These are phyloP conservation scores for Drosophila burlai DNA, from an alignment of 1,140 invertebrate genomes.

Conservation along the genomic window DNA sequence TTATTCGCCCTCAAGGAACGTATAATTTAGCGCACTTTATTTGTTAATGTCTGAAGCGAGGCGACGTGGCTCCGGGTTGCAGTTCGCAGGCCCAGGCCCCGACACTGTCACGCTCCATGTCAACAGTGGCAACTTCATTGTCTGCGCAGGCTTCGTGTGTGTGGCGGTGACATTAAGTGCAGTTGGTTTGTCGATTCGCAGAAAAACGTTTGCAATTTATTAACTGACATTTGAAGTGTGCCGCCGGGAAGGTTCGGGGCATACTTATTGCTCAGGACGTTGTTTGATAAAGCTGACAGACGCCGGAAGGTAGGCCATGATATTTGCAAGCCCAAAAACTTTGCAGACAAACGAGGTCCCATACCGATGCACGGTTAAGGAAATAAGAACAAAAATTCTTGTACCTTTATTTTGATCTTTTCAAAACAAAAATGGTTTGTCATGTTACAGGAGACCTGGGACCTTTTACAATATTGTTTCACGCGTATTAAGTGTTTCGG, in stretches of 20 bases:
- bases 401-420: background rate
- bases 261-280: conserved; percentile 9
- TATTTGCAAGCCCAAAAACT: conserved; percentile 6
- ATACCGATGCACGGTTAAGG: background rate
- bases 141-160: conserved; percentile 9
- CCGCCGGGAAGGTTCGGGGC: background rate
- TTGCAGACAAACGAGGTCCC: background rate
- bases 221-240: conserved; percentile 14
- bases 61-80: conserved; percentile 5
- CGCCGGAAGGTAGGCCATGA: background rate
- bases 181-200: conserved; percentile 19
- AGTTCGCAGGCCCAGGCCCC: conserved; percentile 1
- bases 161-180: conserved; percentile 19
- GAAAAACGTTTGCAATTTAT: conserved; percentile 21
- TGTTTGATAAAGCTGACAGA: conserved; percentile 7
- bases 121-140: conserved; percentile 19
- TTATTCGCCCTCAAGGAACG: conserved; percentile 10
- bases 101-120: conserved; percentile 12
- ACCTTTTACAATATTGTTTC: background rate
- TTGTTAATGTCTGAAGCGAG: conserved; percentile 17
- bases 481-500: background rate
- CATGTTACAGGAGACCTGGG: too few species aligned
- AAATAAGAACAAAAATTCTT: background rate
- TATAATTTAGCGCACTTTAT: conserved; percentile 22
- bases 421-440: background rate